Conservation (phyloP, 2,888 invertebrate genomes). For the Siphlonurus alternatus region DNA sequence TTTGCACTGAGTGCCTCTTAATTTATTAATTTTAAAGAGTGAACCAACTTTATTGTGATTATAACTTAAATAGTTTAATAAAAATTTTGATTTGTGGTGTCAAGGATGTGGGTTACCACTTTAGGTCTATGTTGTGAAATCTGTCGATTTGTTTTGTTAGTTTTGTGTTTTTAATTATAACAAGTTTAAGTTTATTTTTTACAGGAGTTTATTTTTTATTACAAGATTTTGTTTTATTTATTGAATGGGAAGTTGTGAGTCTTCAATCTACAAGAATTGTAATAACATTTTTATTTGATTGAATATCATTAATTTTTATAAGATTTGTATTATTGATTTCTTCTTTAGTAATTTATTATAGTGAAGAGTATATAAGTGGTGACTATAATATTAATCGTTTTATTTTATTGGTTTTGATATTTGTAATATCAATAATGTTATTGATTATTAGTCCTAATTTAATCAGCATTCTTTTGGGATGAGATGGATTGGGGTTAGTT, state of each 20-base stretch:
- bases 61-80: conserved; percentile 45
- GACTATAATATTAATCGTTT: conserved; percentile 43
- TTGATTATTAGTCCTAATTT: conserved; percentile 52
- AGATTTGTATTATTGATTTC: conserved; percentile 47
- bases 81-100: conserved; percentile 51
- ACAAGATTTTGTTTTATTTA: conserved; percentile 30
- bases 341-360: conserved; percentile 45
- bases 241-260: conserved; percentile 37
- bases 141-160: conserved; percentile 35
- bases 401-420: conserved; percentile 43
- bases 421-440: conserved; percentile 47
- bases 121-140: conserved; percentile 33
- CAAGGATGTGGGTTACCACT: conserved; percentile 35
- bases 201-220: conserved; percentile 30
- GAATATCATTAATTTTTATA: conserved; percentile 44
- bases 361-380: conserved; percentile 39
- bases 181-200: conserved; percentile 26
- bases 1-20: conserved; percentile 44
- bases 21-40: conserved; percentile 39
- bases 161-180: conserved; percentile 32
- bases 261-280: conserved; percentile 32
- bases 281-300: conserved; percentile 42
- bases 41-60: conserved; percentile 34
- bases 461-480: conserved; percentile 51
- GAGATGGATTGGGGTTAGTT: conserved; percentile 52